Evolutionary conservation across 1,140 invertebrate species (phyloP), one percentile per base, ranked within the genome.

Genomic region (Bombus superbus): DNA sequence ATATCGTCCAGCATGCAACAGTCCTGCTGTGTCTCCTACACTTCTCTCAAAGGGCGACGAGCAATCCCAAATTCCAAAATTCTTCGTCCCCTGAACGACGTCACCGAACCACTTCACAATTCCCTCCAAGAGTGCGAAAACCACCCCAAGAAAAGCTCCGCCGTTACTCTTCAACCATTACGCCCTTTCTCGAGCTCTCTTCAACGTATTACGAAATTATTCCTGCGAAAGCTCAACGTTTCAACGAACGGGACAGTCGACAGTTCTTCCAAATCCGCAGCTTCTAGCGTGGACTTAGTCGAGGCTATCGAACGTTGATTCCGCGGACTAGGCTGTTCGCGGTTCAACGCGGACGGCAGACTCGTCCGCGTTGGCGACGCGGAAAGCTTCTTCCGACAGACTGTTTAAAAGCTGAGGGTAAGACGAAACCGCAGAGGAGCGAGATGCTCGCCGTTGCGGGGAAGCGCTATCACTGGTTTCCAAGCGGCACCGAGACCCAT

Each of bases 391-490:
- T 72, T 84, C 83, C 76, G 66, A 38, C 66, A 35, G 66, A 59
- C 53, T 53, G 83, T 72, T 80, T 71, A 73, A 85, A 68, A 44
- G 38, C n/a, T 5, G 47, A 40, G 76, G 57, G 11, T 78, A 78
- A 81, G 73, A 88, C 84, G 81, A 68, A 85, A 69, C 73, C 77
- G 59, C 88, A 88, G 59, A 64, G 75, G 38, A 62, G 79, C 77
- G 83, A 87, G 82, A 86, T 88, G 85, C 81, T 89, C 85, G 85
- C 85, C 86, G 83, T 62, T 81, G 78, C 82, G 76, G 66, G 68
- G 86, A 81, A 88, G 73, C 87, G 85, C 85, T 93, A 93, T 93
- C 92, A 93, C 92, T 92, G 92, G 76, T 89, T 89, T 81, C 81
- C 86, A 85, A 86, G 83, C 87, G 81, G 85, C 85, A 66, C 77